phyloP scores from a whole-genome alignment of 2,113 vertebrate species.

The Bubo scandiacus region DNA sequence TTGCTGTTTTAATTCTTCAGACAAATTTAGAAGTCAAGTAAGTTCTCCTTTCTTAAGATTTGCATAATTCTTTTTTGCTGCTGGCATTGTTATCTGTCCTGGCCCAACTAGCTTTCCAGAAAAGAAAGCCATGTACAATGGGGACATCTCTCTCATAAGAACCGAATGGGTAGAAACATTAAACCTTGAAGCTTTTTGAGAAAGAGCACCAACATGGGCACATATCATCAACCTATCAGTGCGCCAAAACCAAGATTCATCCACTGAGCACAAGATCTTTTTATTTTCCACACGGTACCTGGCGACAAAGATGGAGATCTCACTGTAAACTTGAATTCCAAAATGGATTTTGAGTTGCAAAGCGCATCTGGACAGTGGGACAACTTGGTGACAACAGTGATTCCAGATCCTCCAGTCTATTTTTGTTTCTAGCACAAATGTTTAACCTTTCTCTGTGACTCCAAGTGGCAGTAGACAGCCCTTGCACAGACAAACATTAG shows the following conservation, averaged over 20 bases:
- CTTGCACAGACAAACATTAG: neutral
- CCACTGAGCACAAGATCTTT: neutral
- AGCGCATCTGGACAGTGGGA: neutral
- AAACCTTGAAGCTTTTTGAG: neutral
- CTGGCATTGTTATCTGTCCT: neutral
- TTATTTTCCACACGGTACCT: fast-evolving
- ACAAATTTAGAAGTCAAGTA: neutral
- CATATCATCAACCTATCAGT: neutral
- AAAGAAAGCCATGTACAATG: neutral
- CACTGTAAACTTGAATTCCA: neutral
- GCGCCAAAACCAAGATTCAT: neutral
- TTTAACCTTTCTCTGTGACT: neutral
- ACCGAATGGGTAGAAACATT: neutral
- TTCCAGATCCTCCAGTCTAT: neutral
- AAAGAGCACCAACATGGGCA: neutral
- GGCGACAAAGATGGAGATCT: neutral
- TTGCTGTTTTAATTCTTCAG: neutral
- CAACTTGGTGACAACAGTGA: neutral
- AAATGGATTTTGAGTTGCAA: neutral
- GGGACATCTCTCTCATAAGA: neutral
- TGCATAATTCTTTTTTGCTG: neutral
- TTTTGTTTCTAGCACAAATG: neutral
- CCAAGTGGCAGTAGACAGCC: neutral
- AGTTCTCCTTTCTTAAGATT: neutral
- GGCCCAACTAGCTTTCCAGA: neutral